Evolutionary conservation across 2,113 vertebrate species (phyloP).

Genomic region (Opisthocomus hoazin): DNA sequence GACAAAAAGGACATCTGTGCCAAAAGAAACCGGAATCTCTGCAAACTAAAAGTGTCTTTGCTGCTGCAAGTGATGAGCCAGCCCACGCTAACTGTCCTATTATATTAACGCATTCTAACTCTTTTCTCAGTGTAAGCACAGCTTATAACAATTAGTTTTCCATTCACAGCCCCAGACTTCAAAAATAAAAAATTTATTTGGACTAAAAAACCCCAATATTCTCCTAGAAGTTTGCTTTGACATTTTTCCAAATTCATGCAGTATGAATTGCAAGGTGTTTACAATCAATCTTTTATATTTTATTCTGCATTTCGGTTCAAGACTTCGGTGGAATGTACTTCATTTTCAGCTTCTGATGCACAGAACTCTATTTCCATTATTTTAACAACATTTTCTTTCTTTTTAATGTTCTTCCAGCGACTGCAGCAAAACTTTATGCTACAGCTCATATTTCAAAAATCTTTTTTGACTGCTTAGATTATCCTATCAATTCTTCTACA

Average conservation of each 20-base stretch:
- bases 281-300: neutral
- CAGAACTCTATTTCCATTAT: neutral
- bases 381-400: neutral
- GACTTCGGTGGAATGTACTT: neutral
- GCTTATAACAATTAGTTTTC: conserved; percentile 6
- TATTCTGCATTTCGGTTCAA: neutral
- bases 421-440: conserved; percentile 31
- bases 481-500: conserved; percentile 4
- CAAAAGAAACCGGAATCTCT: conserved; percentile 49
- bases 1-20: conserved; percentile 53
- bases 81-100: neutral
- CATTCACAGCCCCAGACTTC: neutral
- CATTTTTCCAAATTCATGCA: conserved; percentile 47
- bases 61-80: neutral
- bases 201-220: neutral
- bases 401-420: neutral
- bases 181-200: neutral
- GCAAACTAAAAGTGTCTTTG: conserved; percentile 3
- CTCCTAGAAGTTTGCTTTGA: neutral
- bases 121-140: neutral
- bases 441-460: neutral
- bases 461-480: neutral
- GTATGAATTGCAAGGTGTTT: conserved; percentile 2
- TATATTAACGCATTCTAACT: neutral
- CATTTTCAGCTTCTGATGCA: neutral